Base-by-base conservation (phyloP, 2,113 vertebrate species). In the Nothocercus nigrocapillus region DNA sequence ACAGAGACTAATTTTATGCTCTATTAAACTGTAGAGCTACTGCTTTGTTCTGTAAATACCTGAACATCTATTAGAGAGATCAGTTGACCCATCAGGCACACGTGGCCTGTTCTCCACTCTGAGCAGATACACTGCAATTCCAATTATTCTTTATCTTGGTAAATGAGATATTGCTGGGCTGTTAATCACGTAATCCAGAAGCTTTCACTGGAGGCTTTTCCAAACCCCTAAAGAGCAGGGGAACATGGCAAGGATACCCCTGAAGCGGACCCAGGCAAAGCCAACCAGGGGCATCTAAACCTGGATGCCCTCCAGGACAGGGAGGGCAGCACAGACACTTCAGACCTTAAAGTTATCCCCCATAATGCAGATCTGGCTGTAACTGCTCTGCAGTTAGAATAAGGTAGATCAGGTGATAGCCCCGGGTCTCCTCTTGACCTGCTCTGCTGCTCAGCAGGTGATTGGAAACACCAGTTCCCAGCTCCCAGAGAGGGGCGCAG, bases 341-440 rank as follows among this genome's bases (percentile, higher is more conserved):
- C 42, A 44, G 25, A 44, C 7, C 22, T 16, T 16, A 27, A 38
- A 67, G n/a, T 8, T 27, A 62, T 45, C 12, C 34, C 66, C 28
- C 0, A 2, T 3, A 38, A 28, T 5, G 34, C 1, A 0, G 2
- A 12, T 2, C 20, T 44, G 72, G 30, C 59, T 73, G 32, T 18
- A 54, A 44, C 42, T 38, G 12, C 45, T 12, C 59, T 32, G 14
- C 8, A 2, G 25, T n/a, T 67, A 34, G 42, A 51, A 21, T 19
- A 19, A 25, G 1, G 2, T 4, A 18, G 40, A 7, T 10, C 5
- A 45, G 21, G 36, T 47, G 25, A 36, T 1, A 36, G 70, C 30
- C 17, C 36, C 5, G 9, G 18, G 22, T 34, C 19, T 34, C 24
- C 58, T 38, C 3, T 30, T 44, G 49, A 82, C 36, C 27, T 53